Evolutionary conservation across 2,888 invertebrate species (phyloP).

Genomic region (Ectropis crepuscularia): DNA sequence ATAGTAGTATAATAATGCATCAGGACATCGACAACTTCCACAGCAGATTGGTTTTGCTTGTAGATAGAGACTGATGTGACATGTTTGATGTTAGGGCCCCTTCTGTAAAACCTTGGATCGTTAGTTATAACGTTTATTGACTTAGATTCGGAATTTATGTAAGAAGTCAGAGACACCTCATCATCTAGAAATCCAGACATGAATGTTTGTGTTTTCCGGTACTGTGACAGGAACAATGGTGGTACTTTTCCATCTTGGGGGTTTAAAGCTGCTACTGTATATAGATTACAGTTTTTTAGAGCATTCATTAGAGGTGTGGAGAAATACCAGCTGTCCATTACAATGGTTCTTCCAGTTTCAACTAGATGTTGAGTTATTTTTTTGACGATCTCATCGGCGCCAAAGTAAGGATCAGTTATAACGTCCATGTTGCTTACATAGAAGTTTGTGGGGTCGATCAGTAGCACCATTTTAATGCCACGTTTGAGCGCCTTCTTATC

Average conservation of each 20-base stretch:
- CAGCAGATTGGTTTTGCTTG: constrained; percentile 69
- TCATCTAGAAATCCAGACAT: constrained; percentile 68
- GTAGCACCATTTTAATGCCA: constrained; percentile 72
- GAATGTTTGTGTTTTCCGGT: constrained; percentile 59
- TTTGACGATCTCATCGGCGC: constrained; percentile 62
- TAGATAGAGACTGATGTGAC: constrained; percentile 66
- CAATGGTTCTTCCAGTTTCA: constrained; percentile 63
- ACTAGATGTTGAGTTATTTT: constrained; percentile 70
- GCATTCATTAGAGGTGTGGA: constrained; percentile 59
- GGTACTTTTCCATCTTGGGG: constrained; percentile 68
- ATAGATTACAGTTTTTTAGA: constrained; percentile 64
- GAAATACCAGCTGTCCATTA: constrained; percentile 75
- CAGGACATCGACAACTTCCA: constrained; percentile 72
- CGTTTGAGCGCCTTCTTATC: constrained; percentile 65
- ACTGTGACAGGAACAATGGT: constrained; percentile 64
- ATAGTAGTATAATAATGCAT: constrained; percentile 78
- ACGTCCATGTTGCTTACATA: constrained; percentile 76
- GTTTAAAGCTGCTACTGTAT: constrained; percentile 63
- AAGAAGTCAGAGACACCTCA: constrained; percentile 65
- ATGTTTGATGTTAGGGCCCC: constrained; percentile 53
- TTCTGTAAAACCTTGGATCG: constrained; percentile 68
- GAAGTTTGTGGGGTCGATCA: constrained; percentile 73
- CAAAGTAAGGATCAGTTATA: constrained; percentile 69
- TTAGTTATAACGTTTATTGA: constrained; percentile 69
- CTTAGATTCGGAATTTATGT: constrained; percentile 62